These are phyloP conservation scores for Tanypteryx hageni DNA, from an alignment of 2,888 invertebrate species.

Conservation along the genomic window DNA sequence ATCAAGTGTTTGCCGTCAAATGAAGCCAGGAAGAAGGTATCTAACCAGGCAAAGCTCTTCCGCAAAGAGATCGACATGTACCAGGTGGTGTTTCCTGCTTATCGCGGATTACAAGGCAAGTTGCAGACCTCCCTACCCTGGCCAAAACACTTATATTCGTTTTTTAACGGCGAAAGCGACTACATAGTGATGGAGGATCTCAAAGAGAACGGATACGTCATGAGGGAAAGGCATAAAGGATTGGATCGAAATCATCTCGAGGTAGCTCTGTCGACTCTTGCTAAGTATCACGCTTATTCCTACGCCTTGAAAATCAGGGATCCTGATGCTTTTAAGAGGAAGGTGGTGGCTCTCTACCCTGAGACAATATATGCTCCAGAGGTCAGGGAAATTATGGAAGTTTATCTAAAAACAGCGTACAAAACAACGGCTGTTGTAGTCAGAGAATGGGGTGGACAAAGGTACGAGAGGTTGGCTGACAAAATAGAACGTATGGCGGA, in stretches of 20 bases:
- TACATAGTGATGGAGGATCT: slow-evolving; percentile 57
- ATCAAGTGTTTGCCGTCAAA: slow-evolving; percentile 61
- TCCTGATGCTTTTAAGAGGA: background rate
- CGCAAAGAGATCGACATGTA: slow-evolving; percentile 65
- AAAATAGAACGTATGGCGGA: background rate
- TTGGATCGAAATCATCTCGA: slow-evolving; percentile 10
- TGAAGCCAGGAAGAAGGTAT: slow-evolving; percentile 45
- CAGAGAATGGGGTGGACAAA: background rate
- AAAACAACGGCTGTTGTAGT: background rate
- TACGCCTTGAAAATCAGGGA: slow-evolving; percentile 33
- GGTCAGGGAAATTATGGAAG: background rate
- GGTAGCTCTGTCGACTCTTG: slow-evolving; percentile 16
- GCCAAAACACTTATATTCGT: slow-evolving; percentile 10
- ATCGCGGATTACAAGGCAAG: background rate
- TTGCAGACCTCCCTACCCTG: background rate
- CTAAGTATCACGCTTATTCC: slow-evolving; percentile 38
- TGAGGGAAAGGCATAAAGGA: slow-evolving; percentile 16
- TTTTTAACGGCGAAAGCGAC: slow-evolving; percentile 43
- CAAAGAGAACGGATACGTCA: slow-evolving; percentile 8
- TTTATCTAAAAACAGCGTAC: background rate
- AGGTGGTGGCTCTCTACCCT: slow-evolving; percentile 3
- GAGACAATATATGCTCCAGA: slow-evolving; percentile 33
- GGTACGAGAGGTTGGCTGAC: background rate
- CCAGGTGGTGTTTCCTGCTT: slow-evolving; percentile 49
- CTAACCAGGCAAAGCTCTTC: slow-evolving; percentile 58